Evolutionary conservation across 2,888 invertebrate species (phyloP), one percentile per base, ranked within the genome.

Genomic region (Polyploca ridens): DNA sequence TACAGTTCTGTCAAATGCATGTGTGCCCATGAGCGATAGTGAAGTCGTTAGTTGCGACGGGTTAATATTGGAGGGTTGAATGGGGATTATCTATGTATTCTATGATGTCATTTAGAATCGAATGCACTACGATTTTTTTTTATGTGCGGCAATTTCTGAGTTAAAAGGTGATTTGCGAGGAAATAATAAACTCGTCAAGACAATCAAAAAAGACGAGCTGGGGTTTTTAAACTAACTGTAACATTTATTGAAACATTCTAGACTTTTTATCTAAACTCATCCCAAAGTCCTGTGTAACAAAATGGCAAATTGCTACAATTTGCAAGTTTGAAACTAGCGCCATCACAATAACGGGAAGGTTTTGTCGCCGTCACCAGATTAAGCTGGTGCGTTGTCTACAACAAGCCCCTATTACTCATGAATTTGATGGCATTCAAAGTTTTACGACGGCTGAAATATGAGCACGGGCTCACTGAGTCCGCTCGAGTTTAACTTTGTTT

Each of bases 1-100:
- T n/a, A n/a, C n/a, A 89, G 91, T 89, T 87, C 89, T 93, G 94
- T 93, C 94, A 94, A 83, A 81, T 88, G 90, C 94, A 94, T 93
- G 93, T 91, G 89, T 87, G 89, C 85, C 87, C 85, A 84, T 94
- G 93, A 94, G 89, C 93, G 93, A 94, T 94, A 94, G 94, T 91
- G 87, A 74, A 90, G 89, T 88, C 90, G 93, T 93, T 93, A 93
- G 85, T 82, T 84, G 81, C 83, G 90, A 91, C 91, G 91, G 92
- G 94, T 94, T 93, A 91, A 92, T 92, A 91, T 90, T 69, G 83
- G 86, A 87, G 93, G 93, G 90, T 84, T 74, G 81, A 73, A 87
- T 80, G 83, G 83, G 90, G 87, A 88, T 88, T 90, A 90, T 90
- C 90, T 89, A 81, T 86, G 80, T 84, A 85, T 83, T 85, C 85